Base-by-base conservation (phyloP, 2,888 invertebrate species). In the Conistra vaccinii region DNA sequence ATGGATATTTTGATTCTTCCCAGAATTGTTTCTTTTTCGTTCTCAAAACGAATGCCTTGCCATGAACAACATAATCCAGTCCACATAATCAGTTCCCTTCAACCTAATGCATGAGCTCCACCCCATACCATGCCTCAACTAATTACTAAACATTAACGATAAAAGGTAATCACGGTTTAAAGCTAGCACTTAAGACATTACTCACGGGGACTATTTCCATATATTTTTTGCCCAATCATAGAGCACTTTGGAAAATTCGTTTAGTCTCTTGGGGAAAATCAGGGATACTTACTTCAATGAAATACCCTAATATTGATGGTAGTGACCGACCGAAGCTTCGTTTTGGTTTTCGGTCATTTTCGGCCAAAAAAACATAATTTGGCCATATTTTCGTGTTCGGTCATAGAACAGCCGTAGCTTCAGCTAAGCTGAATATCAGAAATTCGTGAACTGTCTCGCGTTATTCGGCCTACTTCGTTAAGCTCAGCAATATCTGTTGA, bases 191-290 rank as follows among this genome's bases (percentile, higher is more conserved):
- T 60, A 55, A 32, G 23, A 48, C 63, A 60, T 63, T 71, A 71
- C 76, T 81, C 75, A 55, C 1, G 69, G 69, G 69, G 35, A 61
- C 60, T 69, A 57, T 68, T 67, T 62, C 67, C 32, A 63, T 71
- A 60, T 69, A 78, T 12, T 69, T 78, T 78, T 73, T 70, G 51
- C 20, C n/a, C 63, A 70, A 74, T 73, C 68, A 79, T 75, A 69
- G 55, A 82, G 57, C 83, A 83, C 85, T 85, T 84, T 72, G 26
- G 23, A 48, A 76, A 66, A 80, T 84, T 77, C 1, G n/a, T 10
- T 14, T 6, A 12, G 7, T 61, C 68, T 10, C 60, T 65, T 60
- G 81, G 68, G 82, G 57, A 32, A 68, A 51, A 70, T 57, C 32
- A 57, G n/a, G 55, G 9, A 2, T 57, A 66, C 76, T 76, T 57